These are phyloP conservation scores for Tragopan temminckii DNA, from an alignment of 2,797 vertebrate genomes.

Conservation along the genomic window DNA sequence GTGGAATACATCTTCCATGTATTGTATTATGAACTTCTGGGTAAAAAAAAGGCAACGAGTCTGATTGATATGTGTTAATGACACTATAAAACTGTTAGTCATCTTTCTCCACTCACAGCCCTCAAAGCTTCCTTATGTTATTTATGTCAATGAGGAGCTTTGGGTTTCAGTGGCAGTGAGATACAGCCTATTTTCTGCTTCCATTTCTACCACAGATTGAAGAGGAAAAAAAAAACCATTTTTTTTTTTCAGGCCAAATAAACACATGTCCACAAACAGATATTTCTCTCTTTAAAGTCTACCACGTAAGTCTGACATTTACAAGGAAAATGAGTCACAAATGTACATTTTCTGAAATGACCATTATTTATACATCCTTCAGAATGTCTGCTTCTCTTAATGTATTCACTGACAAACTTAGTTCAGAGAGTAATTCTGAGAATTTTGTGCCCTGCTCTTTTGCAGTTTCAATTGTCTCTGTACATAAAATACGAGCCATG, in stretches of 20 bases:
- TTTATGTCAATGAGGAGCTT: neutral
- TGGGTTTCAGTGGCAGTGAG: neutral
- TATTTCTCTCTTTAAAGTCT: neutral
- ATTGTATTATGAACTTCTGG: neutral
- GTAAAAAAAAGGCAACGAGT: neutral
- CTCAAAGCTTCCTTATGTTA: neutral
- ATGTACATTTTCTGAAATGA: neutral
- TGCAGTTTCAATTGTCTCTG: neutral
- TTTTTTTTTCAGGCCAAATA: neutral
- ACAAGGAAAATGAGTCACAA: neutral
- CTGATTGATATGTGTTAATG: neutral
- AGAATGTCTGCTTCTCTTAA: neutral
- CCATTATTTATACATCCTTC: neutral
- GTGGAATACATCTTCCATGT: neutral
- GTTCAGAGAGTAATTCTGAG: neutral
- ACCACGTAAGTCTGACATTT: neutral
- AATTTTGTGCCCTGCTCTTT: neutral
- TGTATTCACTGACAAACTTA: neutral
- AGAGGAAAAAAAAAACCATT: neutral
- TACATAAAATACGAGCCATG: neutral
- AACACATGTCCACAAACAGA: neutral
- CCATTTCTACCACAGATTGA: neutral
- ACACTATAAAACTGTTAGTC: neutral
- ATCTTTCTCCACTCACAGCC: neutral
- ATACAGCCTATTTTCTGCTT: neutral